Evolutionary conservation across 2,113 vertebrate genomes (phyloP), one percentile per base, ranked within the genome.

Genomic region (Malurus melanocephalus): DNA sequence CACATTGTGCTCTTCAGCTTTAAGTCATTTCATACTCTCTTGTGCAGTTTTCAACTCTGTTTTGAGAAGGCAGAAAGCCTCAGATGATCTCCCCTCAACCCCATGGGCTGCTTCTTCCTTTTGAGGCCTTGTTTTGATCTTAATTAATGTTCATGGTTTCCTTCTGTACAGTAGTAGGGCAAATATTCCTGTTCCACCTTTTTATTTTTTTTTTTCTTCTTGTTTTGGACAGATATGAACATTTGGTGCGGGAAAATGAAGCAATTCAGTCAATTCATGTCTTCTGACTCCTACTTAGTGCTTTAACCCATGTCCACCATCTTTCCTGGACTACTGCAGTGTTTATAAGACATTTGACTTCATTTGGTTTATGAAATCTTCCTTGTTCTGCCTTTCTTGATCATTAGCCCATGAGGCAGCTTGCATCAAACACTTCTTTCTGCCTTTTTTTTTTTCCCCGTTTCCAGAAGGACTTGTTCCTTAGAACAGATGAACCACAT

Each of bases 391-490:
- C 33, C 46, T 89, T 74, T 92, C 88, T 85, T 95, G 83, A 88
- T 88, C 57, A 68, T 88, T 91, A 93, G 80, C 55, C 66, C 59
- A 62, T 1, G 1, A 86, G 59, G 66, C 90, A 96, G 90, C 66
- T 93, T 84, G 85, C 2, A 4, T 81, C 69, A 59, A 91, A 12
- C 38, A 17, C 53, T 90, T 84, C 46, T 87, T 91, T 88, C 66
- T 91, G 67, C 71, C 60, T 80, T 71, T 82, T 87, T 75, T 75
- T 46, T 87, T 93, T 68, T 30, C 5, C 27, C 38, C 2, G 1
- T 94, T 88, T 92, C 91, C 94, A 95, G 94, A 90, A 95, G 92
- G 93, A 81, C 74, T 88, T 93, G 88, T 95, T 96, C 94, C 82
- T 90, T 93, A 88, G 83, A 94, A 92, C 94, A 94, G 92, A 94